Evolutionary conservation across 1,140 invertebrate species (phyloP).

Genomic region (Hylyphantes graminicola): DNA sequence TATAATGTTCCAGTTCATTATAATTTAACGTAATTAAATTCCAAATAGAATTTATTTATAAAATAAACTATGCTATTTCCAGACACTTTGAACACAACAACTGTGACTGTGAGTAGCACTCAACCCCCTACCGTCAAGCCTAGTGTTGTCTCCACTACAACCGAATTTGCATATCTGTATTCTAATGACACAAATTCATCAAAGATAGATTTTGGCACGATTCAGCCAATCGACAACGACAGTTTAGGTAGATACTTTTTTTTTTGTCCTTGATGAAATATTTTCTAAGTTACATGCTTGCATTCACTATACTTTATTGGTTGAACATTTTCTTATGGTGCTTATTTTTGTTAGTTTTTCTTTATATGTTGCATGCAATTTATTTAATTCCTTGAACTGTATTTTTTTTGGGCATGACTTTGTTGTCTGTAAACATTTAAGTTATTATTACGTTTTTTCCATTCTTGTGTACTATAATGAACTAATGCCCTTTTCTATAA

Average conservation of each 20-base stretch:
- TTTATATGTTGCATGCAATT: constrained; percentile 3
- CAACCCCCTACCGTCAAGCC: constrained; percentile 12
- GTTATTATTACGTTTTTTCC: too few species aligned
- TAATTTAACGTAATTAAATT: not conserved
- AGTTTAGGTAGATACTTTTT: constrained; percentile 49
- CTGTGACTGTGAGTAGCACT: constrained; percentile 6
- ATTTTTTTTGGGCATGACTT: too few species aligned
- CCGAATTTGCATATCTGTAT: constrained; percentile 32
- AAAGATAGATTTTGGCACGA: constrained; percentile 45
- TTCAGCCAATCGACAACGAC: constrained; percentile 43
- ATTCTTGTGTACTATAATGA: too few species aligned
- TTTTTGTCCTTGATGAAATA: not conserved
- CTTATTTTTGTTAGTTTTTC: not conserved
- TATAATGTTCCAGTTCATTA: not conserved
- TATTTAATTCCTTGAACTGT: not conserved
- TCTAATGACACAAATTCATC: constrained; percentile 48
- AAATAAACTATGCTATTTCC: constrained; percentile 21
- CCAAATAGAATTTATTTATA: not conserved
- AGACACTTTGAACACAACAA: constrained; percentile 31
- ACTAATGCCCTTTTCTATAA: too few species aligned
- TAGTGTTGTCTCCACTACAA: constrained; percentile 32
- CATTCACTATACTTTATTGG: not conserved
- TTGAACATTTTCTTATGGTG: not conserved
- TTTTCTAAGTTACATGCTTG: not conserved
- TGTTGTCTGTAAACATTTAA: too few species aligned